Conservation (phyloP, 2,113 vertebrate genomes). For the Erpornis zantholeuca region DNA sequence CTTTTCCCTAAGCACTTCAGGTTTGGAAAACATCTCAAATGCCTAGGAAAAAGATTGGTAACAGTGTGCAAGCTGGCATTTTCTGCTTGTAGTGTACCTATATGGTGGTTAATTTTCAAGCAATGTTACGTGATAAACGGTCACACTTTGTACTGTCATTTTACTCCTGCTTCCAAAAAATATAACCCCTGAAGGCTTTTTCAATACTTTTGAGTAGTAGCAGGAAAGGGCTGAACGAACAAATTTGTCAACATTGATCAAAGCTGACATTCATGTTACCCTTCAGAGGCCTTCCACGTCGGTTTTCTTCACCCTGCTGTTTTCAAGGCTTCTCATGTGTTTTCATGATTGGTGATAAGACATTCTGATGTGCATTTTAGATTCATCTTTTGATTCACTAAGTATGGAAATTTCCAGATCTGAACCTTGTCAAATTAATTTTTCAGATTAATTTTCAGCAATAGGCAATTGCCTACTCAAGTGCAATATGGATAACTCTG, state of each 20-base stretch:
- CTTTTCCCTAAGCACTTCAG: background rate
- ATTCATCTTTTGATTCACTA: background rate
- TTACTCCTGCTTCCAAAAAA: background rate
- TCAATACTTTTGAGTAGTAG: background rate
- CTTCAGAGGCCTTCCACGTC: background rate
- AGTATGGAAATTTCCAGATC: background rate
- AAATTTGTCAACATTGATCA: constrained; percentile 30
- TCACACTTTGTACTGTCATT: background rate
- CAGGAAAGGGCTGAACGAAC: background rate
- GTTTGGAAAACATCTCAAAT: background rate
- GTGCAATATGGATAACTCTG: background rate
- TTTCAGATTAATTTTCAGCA: constrained; percentile 29
- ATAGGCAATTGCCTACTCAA: background rate
- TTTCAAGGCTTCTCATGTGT: background rate
- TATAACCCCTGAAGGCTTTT: background rate
- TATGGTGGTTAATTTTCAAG: background rate
- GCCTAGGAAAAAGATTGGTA: background rate
- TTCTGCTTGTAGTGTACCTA: background rate
- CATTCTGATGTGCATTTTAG: background rate
- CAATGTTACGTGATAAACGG: background rate
- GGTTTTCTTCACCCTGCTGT: background rate
- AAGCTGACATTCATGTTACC: constrained; percentile 15
- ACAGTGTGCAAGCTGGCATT: background rate
- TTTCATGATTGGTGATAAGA: background rate
- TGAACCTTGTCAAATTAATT: constrained; percentile 16